Base-by-base conservation (phyloP, 2,797 vertebrate genomes). In the Cercopithecus neglectus region DNA sequence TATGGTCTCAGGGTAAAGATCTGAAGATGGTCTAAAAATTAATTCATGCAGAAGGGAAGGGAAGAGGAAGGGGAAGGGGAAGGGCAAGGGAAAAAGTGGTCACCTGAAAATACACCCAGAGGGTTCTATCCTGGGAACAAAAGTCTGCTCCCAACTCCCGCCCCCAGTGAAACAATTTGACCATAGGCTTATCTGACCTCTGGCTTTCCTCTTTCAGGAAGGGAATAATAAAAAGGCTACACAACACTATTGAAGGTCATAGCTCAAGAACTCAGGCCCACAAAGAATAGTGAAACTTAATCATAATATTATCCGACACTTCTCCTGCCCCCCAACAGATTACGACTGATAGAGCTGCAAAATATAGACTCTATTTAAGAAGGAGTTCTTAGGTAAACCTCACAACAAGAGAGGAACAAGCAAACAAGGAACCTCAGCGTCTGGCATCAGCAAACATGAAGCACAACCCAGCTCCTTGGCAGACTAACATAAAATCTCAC, bases 51-150 rank as follows among this genome's bases (percentile, higher is more conserved):
- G 13, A 4, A 48, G 3, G 46, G 46, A 48, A 48, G 13, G 48
- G 48, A 48, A 5, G 13, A 44, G 2, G 44, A 44, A 44, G 44
- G 44, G 44, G 44, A 46, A 46, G 44, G 44, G 44, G 9, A 46
- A 2, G 44, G 39, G 39, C 1, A 39, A 39, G 39, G 33, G 10
- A 0, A 2, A 13, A 1, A 21, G 8, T 1, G 1, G 5, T 0
- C 9, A 4, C 24, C 10, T 19, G 14, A 28, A n/a, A 16, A 24
- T 28, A 33, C 0, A 0, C 19, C 1, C 7, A 0, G 30, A 5
- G 4, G 30, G 5, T 14, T 33, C 33, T 75, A 16, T n/a, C 16
- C 53, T 87, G 6, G 39, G 12, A 36, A 72, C 9, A 5, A 36
- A 72, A 39, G 19, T n/a, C 12, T 4, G 10, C 11, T 39, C 4